Evolutionary conservation across 35 echinoderm and acorn worm genomes (phyloP).

Genomic region (Heliocidaris erythrogramma): DNA sequence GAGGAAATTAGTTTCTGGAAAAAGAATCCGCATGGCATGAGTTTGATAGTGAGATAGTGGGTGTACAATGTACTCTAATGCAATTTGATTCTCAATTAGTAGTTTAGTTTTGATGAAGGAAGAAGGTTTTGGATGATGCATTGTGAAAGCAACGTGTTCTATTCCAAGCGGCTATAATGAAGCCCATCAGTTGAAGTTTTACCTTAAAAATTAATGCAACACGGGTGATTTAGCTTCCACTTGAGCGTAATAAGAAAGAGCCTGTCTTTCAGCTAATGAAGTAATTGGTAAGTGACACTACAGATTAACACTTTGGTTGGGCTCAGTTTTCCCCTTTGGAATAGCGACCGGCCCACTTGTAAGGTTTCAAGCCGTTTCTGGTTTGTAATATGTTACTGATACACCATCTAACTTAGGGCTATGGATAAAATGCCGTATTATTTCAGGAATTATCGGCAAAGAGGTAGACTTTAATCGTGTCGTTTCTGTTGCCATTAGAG

Average conservation of each 20-base stretch:
- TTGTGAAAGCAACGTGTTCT: not conserved
- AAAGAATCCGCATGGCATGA: no score
- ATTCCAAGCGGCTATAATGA: not conserved
- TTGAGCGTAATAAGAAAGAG: conserved; percentile 4
- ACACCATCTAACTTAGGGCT: not conserved
- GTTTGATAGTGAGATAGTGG: not conserved
- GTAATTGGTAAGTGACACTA: not conserved
- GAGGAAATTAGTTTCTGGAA: no score
- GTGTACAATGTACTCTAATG: not conserved
- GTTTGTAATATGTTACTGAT: not conserved
- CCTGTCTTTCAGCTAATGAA: not conserved
- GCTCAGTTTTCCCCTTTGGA: not conserved
- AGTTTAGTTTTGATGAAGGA: not conserved
- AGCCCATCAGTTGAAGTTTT: not conserved
- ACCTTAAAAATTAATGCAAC: conserved; percentile 5
- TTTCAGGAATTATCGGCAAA: not conserved
- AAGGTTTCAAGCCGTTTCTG: not conserved
- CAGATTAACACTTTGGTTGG: not conserved
- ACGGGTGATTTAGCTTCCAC: not conserved
- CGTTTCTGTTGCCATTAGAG: not conserved
- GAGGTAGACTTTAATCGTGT: not conserved
- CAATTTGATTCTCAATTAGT: not conserved
- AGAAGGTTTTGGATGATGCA: not conserved
- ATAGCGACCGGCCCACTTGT: not conserved
- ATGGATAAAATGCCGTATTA: not conserved